A percentile compares a stretch with the other conserved stretches of the same genome.
phyloP scores from a whole-genome alignment of 2,113 vertebrate genomes.

The Dasyurus viverrinus region DNA sequence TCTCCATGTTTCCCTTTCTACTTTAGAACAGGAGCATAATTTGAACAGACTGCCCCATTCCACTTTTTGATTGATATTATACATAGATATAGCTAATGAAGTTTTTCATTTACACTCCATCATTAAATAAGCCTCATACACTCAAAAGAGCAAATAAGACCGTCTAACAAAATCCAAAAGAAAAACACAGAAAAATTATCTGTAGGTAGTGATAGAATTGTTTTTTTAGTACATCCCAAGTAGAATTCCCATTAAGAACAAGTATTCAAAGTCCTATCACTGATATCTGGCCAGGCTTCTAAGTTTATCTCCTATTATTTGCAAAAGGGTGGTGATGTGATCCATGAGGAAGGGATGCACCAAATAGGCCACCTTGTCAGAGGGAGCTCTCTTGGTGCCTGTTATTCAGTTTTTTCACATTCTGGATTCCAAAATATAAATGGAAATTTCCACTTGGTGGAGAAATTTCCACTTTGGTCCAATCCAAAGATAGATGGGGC shows the following conservation, averaged over 20 bases:
- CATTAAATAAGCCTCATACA: background rate
- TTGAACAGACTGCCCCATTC: background rate
- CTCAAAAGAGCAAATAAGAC: background rate
- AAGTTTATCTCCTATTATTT: background rate
- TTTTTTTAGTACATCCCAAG: background rate
- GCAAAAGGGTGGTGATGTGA: background rate
- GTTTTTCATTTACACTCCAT: background rate
- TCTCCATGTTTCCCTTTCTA: background rate
- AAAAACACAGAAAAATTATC: background rate
- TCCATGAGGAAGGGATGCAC: background rate
- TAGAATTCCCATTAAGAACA: background rate
- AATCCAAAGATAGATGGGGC: background rate
- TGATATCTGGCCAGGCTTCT: background rate
- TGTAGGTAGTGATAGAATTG: background rate
- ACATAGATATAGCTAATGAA: background rate
- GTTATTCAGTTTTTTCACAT: background rate
- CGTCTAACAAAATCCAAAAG: background rate
- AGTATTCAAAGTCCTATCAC: background rate
- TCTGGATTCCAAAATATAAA: background rate
- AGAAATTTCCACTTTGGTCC: background rate
- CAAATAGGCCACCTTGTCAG: background rate
- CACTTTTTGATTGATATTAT: background rate
- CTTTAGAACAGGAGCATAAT: background rate
- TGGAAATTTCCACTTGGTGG: background rate
- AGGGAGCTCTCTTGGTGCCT: background rate